phyloP scores from a whole-genome alignment of 2,888 invertebrate species.

The Athalia rosae region DNA sequence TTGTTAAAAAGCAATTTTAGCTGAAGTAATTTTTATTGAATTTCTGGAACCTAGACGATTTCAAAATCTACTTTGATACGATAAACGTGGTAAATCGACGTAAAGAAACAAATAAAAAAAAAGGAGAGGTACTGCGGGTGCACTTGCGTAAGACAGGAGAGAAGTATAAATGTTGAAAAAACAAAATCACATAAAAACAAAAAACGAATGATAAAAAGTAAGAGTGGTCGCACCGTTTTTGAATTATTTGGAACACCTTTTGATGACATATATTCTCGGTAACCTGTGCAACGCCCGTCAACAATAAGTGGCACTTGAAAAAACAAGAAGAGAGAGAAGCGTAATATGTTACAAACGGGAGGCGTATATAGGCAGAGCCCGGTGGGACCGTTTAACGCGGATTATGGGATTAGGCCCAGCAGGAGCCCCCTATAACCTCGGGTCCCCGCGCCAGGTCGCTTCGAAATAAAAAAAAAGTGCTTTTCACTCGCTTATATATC shows the following conservation, averaged over 20 bases:
- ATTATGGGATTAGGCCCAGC: conserved; percentile 38
- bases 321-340: conserved; percentile 13
- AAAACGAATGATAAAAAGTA: neutral
- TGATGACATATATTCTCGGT: neutral
- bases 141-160: too few species aligned
- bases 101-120: too few species aligned
- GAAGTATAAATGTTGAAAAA: too few species aligned
- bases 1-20: too few species aligned
- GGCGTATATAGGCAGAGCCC: too few species aligned
- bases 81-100: too few species aligned
- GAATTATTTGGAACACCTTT: too few species aligned
- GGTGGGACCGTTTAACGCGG: conserved; percentile 42
- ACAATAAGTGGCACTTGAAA: conserved; percentile 27
- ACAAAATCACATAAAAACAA: neutral
- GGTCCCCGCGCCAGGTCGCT: neutral
- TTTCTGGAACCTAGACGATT: neutral
- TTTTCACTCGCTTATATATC: conserved; percentile 7
- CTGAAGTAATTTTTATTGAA: neutral
- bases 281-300: neutral
- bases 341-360: neutral
- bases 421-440: too few species aligned
- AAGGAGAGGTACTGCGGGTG: too few species aligned
- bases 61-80: too few species aligned
- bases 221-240: neutral
- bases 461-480: neutral